Percentiles rank a stretch among this genome's conserved stretches.
Conservation (phyloP, 1,140 invertebrate genomes). For the Diachasma alloeum region DNA sequence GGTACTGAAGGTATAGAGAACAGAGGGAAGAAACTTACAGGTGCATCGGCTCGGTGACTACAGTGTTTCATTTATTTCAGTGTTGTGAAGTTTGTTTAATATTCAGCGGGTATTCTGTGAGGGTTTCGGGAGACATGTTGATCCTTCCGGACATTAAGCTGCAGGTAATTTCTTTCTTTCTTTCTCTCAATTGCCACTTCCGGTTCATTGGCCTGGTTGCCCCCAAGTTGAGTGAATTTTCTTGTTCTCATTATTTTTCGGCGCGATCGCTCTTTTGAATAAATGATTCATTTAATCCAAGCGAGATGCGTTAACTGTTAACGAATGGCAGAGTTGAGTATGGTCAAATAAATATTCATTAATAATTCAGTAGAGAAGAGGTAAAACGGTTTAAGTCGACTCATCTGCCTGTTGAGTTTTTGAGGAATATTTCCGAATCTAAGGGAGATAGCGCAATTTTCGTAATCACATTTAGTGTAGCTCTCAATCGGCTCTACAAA, state of each 20-base stretch:
- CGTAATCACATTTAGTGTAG: too few species aligned
- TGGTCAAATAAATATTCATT: too few species aligned
- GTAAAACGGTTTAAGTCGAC: too few species aligned
- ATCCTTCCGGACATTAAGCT: constrained; percentile 28
- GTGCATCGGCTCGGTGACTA: background rate
- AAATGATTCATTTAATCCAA: too few species aligned
- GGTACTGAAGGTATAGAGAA: background rate
- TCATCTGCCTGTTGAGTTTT: too few species aligned
- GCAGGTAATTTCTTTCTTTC: constrained; percentile 13
- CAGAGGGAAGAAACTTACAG: background rate
- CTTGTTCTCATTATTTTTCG: background rate
- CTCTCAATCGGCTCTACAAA: too few species aligned
- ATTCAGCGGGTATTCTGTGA: background rate
- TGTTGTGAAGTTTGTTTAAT: background rate
- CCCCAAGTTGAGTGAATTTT: background rate
- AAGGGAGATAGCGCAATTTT: too few species aligned
- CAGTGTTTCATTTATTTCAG: background rate
- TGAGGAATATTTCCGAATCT: too few species aligned
- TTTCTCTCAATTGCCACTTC: constrained; percentile 9
- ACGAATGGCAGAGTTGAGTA: too few species aligned
- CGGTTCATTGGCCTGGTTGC: constrained; percentile 20
- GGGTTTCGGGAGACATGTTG: background rate
- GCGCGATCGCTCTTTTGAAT: too few species aligned
- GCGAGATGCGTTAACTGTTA: too few species aligned
- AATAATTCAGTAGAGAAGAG: too few species aligned